Percentiles rank a stretch among this genome's conserved stretches.
Evolutionary conservation across 2,113 vertebrate genomes (phyloP).

Genomic region (Equus quagga): DNA sequence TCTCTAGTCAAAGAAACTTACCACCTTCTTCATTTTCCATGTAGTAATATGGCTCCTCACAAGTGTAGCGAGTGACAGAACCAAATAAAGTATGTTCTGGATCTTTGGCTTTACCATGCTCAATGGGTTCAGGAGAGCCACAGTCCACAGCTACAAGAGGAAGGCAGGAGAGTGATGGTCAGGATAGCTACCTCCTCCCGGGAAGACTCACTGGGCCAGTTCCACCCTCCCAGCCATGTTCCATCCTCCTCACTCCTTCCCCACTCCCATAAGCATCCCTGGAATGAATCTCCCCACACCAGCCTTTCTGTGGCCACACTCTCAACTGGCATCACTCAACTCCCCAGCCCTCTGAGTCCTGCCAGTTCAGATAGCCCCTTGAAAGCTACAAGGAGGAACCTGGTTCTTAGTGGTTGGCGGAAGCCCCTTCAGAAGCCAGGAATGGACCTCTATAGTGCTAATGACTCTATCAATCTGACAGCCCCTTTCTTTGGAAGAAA

Average conservation of each 20-base stretch:
- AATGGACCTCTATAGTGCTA: not conserved
- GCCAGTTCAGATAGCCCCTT: not conserved
- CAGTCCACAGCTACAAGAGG: slow-evolving; percentile 91
- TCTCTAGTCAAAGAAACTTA: slow-evolving; percentile 66
- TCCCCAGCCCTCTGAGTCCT: not conserved
- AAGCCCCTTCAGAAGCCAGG: not conserved
- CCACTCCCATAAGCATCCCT: not conserved
- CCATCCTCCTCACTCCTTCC: not conserved
- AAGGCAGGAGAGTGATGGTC: not conserved
- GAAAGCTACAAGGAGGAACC: not conserved
- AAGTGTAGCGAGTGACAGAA: slow-evolving; percentile 80
- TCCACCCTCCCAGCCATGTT: not conserved
- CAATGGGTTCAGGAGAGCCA: slow-evolving; percentile 83
- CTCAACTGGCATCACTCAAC: not conserved
- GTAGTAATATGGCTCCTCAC: slow-evolving; percentile 85
- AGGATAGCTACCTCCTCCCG: not conserved
- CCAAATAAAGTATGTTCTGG: slow-evolving; percentile 78
- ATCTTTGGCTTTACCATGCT: slow-evolving; percentile 66
- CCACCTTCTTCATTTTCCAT: slow-evolving; percentile 73
- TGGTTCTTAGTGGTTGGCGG: not conserved
- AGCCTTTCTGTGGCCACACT: not conserved
- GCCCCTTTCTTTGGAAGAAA: slow-evolving; percentile 3
- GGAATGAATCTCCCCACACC: not conserved
- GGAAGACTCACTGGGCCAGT: not conserved
- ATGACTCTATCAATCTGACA: not conserved